These are phyloP conservation scores for Sitta carolinensis DNA, from an alignment of 2,797 vertebrate species.

Conservation along the genomic window DNA sequence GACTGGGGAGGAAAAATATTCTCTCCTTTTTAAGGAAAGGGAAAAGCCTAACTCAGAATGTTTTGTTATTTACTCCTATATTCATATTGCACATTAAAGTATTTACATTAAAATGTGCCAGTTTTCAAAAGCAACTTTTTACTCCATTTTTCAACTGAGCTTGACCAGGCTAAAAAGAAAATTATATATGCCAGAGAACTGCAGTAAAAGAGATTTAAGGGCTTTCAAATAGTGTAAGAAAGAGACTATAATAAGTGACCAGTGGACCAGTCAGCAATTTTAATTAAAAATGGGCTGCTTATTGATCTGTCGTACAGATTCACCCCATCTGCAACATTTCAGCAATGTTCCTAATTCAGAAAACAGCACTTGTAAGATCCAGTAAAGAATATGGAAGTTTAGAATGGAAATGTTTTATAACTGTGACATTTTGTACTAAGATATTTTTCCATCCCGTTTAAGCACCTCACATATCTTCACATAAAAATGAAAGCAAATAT, in stretches of 20 bases:
- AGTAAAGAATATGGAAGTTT: background rate
- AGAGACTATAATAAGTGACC: background rate
- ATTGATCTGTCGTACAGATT: background rate
- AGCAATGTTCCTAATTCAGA: background rate
- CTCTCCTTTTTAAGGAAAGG: background rate
- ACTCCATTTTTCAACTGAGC: background rate
- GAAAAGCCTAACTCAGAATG: background rate
- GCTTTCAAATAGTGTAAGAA: background rate
- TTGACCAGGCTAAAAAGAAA: background rate
- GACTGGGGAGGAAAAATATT: background rate
- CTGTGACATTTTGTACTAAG: background rate
- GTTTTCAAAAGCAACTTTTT: background rate
- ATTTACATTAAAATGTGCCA: background rate
- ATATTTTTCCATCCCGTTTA: background rate
- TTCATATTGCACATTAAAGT: background rate
- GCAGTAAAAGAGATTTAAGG: constrained; percentile 36
- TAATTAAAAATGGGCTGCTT: constrained; percentile 43
- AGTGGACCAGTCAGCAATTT: background rate
- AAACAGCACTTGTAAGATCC: background rate
- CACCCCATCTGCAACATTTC: background rate
- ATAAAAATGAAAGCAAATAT: background rate
- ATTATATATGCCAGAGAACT: background rate
- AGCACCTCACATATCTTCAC: background rate
- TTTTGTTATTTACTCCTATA: background rate
- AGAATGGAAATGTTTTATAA: background rate